Percentiles rank a stretch among this genome's conserved stretches.
These are phyloP conservation scores for Argopecten irradians DNA, from an alignment of 1,140 invertebrate species.

Conservation along the genomic window DNA sequence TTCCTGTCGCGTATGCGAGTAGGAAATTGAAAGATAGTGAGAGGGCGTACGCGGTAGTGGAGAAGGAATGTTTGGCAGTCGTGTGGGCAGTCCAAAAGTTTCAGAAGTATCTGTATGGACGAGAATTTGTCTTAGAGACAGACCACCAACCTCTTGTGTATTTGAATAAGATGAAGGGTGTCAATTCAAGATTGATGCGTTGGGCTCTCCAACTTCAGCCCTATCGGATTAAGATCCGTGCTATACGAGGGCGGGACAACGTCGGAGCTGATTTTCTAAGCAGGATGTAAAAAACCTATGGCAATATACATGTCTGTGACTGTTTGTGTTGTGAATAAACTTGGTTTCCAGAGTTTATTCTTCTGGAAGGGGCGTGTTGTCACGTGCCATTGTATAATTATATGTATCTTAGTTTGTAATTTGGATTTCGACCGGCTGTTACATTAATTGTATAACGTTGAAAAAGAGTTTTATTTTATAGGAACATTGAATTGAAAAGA, in stretches of 20 bases:
- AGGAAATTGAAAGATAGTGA: conserved; percentile 70
- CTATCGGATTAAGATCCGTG: conserved; percentile 30
- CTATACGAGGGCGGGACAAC: background rate
- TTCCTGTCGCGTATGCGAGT: conserved; percentile 61
- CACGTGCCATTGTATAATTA: too few species aligned
- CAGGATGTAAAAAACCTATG: background rate
- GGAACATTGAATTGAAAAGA: too few species aligned
- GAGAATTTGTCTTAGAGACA: conserved; percentile 76
- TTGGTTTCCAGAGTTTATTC: background rate
- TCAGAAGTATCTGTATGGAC: conserved; percentile 75
- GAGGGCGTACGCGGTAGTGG: conserved; percentile 38
- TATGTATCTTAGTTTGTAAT: too few species aligned
- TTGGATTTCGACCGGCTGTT: too few species aligned
- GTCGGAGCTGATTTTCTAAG: conserved; percentile 44
- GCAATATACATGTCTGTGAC: background rate
- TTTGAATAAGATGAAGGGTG: conserved; percentile 33
- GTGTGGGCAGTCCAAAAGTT: conserved; percentile 75
- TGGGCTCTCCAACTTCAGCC: conserved; percentile 39
- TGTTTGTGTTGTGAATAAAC: background rate
- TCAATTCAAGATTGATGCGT: conserved; percentile 43
- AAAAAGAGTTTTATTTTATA: too few species aligned
- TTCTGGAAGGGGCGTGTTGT: background rate
- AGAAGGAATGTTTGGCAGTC: conserved; percentile 58
- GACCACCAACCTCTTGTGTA: conserved; percentile 78
- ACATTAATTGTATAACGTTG: too few species aligned